phyloP scores from a whole-genome alignment of 1,140 invertebrate genomes.

The Drosophila bifasciata region DNA sequence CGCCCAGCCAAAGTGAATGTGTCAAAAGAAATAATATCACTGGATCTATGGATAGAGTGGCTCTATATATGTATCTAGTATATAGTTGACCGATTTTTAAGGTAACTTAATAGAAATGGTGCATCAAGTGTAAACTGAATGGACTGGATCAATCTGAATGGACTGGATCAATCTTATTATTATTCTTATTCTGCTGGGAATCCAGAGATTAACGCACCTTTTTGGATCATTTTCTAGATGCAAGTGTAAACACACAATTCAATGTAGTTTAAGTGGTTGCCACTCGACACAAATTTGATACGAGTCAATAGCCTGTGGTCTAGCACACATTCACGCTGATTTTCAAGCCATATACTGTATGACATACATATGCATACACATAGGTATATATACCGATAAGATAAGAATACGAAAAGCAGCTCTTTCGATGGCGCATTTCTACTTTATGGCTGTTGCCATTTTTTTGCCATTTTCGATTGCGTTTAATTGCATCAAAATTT shows the following conservation, averaged over 20 bases:
- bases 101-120: not conserved
- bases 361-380: not conserved
- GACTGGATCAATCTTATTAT: no score
- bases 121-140: no score
- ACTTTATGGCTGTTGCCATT: slow-evolving; percentile 23
- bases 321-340: no score
- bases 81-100: slow-evolving; percentile 15
- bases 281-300: slow-evolving; percentile 35
- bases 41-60: slow-evolving; percentile 15
- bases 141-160: no score
- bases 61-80: slow-evolving; percentile 19
- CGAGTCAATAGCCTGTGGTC: slow-evolving; percentile 3
- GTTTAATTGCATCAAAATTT: slow-evolving; percentile 65
- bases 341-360: slow-evolving; percentile 4
- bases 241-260: slow-evolving; percentile 5
- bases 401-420: slow-evolving; percentile 37
- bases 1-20: slow-evolving; percentile 28
- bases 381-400: slow-evolving; percentile 49
- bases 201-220: slow-evolving; percentile 37
- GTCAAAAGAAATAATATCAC: slow-evolving; percentile 40
- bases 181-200: not conserved
- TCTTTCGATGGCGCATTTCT: slow-evolving; percentile 34
- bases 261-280: slow-evolving; percentile 18
- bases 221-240: slow-evolving; percentile 18
- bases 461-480: slow-evolving; percentile 55